Conservation (phyloP, 2,888 invertebrate genomes). For the Homarus gammarus region DNA sequence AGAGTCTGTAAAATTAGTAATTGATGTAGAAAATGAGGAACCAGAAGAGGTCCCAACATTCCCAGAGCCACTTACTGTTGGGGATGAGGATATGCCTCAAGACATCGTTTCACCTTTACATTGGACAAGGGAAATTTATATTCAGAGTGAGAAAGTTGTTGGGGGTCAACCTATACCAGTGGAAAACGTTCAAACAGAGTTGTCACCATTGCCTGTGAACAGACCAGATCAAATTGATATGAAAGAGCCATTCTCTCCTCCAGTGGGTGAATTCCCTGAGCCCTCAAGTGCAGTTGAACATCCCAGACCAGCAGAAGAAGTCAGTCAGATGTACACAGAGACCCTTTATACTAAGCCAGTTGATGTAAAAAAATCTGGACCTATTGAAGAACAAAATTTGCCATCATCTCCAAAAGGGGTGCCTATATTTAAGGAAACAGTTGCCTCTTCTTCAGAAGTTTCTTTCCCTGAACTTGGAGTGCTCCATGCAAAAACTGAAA, state of each 20-base stretch:
- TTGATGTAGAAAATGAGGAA: background rate
- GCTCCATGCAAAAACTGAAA: slow-evolving; percentile 13
- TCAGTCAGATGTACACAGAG: slow-evolving; percentile 6
- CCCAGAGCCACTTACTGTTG: background rate
- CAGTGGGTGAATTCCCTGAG: background rate
- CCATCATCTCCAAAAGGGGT: background rate
- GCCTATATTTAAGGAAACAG: background rate
- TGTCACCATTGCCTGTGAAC: background rate
- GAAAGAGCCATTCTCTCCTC: background rate
- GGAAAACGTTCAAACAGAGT: background rate
- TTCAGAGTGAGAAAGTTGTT: background rate
- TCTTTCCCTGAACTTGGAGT: slow-evolving; percentile 9
- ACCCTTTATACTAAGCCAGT: background rate
- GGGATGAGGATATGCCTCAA: background rate
- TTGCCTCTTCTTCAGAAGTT: background rate
- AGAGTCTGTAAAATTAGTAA: background rate
- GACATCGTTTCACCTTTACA: background rate
- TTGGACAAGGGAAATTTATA: background rate
- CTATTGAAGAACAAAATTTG: slow-evolving; percentile 14
- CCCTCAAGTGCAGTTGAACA: background rate
- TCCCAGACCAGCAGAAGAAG: background rate
- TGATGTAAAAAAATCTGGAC: background rate
- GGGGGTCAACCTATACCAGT: background rate
- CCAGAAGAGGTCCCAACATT: background rate
- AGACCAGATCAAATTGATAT: background rate